Evolutionary conservation across 1,140 invertebrate genomes (phyloP).

Genomic region (Carposina sasakii): DNA sequence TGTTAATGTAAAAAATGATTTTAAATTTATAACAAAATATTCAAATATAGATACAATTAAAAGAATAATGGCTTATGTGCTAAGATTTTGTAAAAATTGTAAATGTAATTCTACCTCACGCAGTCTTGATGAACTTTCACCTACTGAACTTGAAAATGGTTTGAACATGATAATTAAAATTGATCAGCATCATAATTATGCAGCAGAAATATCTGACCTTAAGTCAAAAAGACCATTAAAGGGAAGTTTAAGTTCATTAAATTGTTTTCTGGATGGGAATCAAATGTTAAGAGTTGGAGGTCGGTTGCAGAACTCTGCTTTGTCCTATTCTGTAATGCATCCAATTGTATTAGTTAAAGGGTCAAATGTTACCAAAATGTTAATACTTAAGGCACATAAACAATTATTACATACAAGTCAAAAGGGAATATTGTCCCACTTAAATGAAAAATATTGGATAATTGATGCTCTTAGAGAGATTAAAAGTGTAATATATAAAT

Average conservation of each 20-base stretch:
- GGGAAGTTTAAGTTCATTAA: too few relatives aligned
- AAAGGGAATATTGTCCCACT: background rate
- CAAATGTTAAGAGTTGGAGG: background rate
- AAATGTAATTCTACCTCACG: too few relatives aligned
- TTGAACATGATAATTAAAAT: too few relatives aligned
- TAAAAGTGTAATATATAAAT: constrained; percentile 1
- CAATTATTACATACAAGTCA: background rate
- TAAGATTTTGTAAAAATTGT: too few relatives aligned
- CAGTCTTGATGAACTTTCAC: too few relatives aligned
- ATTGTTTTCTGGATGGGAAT: background rate
- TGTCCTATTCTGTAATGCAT: background rate
- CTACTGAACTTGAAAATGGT: too few relatives aligned
- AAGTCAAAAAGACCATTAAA: too few relatives aligned
- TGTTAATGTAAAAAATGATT: background rate
- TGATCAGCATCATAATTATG: too few relatives aligned
- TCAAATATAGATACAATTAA: background rate
- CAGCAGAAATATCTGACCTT: too few relatives aligned
- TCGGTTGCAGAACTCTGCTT: background rate
- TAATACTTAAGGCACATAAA: background rate
- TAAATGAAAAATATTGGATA: constrained; percentile 7
- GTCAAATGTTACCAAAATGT: background rate
- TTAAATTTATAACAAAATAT: background rate
- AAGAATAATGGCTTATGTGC: background rate
- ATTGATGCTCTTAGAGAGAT: constrained; percentile 1
- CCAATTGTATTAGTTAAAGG: background rate